These are phyloP conservation scores for Chymomyza fuscimana DNA, from an alignment of 2,888 invertebrate species.

Conservation along the genomic window DNA sequence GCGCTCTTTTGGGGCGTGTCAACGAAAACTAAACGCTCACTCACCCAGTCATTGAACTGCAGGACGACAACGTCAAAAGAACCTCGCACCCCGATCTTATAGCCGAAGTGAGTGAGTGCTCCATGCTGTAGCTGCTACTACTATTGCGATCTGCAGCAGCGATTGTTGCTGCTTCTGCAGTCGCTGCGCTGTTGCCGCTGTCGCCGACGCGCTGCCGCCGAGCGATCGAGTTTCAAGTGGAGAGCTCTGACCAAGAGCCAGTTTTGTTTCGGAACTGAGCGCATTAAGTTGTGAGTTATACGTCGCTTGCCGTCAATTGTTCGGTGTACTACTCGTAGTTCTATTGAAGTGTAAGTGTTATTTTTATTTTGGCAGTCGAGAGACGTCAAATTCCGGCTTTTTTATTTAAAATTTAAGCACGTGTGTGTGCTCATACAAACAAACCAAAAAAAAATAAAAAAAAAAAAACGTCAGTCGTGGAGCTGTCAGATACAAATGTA, in stretches of 20 bases:
- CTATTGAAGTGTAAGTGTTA: constrained; percentile 49
- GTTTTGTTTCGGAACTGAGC: constrained; percentile 44
- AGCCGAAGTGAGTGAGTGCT: background rate
- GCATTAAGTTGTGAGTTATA: constrained; percentile 49
- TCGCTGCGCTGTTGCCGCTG: background rate
- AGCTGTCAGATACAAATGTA: background rate
- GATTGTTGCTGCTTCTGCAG: constrained; percentile 38
- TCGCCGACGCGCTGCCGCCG: background rate
- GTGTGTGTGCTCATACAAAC: constrained; percentile 23
- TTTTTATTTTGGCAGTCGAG: constrained; percentile 25
- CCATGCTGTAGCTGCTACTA: background rate
- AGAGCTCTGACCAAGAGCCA: background rate
- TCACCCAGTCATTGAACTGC: constrained; percentile 60
- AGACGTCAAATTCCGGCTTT: constrained; percentile 63
- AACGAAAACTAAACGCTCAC: constrained; percentile 47
- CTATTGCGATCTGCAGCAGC: constrained; percentile 3
- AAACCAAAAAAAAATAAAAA: too few relatives aligned
- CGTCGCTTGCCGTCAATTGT: constrained; percentile 31
- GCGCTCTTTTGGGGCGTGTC: constrained; percentile 30
- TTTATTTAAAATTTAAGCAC: constrained; percentile 70
- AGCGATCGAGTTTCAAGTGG: background rate
- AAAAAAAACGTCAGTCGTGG: background rate
- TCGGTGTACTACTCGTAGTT: constrained; percentile 25
- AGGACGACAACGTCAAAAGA: background rate
- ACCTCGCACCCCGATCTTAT: background rate